Evolutionary conservation across 2,113 vertebrate genomes (phyloP).

Genomic region (Pyxicephalus adspersus): DNA sequence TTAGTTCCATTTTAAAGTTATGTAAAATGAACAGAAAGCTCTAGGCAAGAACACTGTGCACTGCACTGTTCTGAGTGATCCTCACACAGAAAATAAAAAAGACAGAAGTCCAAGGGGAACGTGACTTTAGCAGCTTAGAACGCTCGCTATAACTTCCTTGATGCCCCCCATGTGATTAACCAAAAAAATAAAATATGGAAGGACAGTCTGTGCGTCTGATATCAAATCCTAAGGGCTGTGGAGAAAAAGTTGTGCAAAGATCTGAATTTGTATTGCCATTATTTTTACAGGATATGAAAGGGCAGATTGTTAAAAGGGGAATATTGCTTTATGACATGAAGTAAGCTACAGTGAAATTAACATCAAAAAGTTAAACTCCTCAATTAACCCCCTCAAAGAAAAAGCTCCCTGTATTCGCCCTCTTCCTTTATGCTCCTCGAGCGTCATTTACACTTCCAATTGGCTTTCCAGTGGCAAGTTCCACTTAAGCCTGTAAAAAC

Average conservation of each 20-base stretch:
- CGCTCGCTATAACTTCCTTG: not conserved
- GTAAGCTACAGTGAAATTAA: too few relatives aligned
- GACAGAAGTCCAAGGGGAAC: constrained; percentile 7
- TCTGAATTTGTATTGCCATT: too few relatives aligned
- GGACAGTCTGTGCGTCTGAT: constrained; percentile 6
- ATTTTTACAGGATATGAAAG: too few relatives aligned
- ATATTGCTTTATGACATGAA: too few relatives aligned
- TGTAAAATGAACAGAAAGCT: constrained; percentile 15
- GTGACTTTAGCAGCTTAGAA: constrained; percentile 16
- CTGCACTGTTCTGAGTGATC: constrained; percentile 12
- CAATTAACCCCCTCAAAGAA: too few relatives aligned
- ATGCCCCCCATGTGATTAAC: constrained; percentile 7
- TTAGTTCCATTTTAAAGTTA: not conserved
- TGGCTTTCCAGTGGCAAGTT: too few relatives aligned
- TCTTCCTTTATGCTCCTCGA: too few relatives aligned
- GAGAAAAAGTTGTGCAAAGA: not conserved
- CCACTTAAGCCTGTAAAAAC: too few relatives aligned
- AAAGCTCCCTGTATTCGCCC: too few relatives aligned
- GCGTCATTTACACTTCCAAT: too few relatives aligned
- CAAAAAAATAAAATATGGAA: not conserved
- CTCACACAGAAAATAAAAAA: not conserved
- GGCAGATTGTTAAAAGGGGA: too few relatives aligned
- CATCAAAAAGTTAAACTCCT: too few relatives aligned
- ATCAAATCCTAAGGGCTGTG: not conserved
- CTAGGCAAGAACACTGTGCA: constrained; percentile 30